Conservation (phyloP, 2,888 invertebrate species). For the Eubasilissa splendida region DNA sequence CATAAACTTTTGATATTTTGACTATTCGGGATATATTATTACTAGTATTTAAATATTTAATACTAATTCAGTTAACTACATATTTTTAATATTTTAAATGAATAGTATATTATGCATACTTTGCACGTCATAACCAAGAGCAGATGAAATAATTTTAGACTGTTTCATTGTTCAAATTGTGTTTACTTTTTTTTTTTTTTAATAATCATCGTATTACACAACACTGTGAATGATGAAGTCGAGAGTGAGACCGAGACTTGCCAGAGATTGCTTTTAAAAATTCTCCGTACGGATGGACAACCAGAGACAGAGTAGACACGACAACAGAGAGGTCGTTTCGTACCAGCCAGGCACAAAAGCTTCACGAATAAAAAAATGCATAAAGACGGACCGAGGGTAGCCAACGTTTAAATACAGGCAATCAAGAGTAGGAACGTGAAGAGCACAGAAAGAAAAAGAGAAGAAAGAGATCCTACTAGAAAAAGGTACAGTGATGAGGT, state of each 20-base stretch:
- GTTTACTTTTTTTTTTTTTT: too few relatives aligned
- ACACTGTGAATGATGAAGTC: background rate
- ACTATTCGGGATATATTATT: too few relatives aligned
- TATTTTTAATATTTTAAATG: too few relatives aligned
- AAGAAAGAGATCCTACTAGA: background rate
- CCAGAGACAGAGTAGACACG: constrained; percentile 14
- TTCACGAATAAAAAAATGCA: background rate
- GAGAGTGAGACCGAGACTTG: background rate
- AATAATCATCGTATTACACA: background rate
- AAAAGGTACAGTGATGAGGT: background rate
- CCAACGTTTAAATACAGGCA: background rate
- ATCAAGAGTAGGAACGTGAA: background rate
- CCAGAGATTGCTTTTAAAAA: constrained; percentile 12
- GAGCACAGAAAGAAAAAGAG: too few relatives aligned
- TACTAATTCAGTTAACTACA: too few relatives aligned
- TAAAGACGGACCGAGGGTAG: constrained; percentile 6
- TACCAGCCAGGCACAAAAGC: background rate
- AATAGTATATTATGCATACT: too few relatives aligned
- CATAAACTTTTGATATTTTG: too few relatives aligned
- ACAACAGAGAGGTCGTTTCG: constrained; percentile 14
- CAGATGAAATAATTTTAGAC: too few relatives aligned
- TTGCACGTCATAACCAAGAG: too few relatives aligned
- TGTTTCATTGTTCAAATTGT: too few relatives aligned
- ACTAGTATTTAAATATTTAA: too few relatives aligned
- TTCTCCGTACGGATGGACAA: background rate